phyloP scores from a whole-genome alignment of 1,140 invertebrate genomes.

The Drosophila insularis region DNA sequence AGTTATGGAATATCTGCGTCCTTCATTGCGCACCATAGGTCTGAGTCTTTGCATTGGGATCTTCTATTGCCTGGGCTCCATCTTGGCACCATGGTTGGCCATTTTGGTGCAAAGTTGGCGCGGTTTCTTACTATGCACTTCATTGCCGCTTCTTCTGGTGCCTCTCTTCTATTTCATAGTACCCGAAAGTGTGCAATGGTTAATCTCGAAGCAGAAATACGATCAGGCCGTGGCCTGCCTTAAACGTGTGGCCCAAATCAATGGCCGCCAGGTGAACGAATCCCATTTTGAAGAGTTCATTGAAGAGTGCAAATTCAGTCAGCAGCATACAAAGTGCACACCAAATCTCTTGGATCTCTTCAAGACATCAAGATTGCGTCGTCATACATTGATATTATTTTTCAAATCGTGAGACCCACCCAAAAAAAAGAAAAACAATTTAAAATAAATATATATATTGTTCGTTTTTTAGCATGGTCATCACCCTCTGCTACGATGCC shows the following conservation, averaged over 20 bases:
- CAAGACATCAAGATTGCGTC: slow-evolving; percentile 83
- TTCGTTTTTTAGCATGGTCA: slow-evolving; percentile 83
- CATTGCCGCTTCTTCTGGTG: slow-evolving; percentile 83
- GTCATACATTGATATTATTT: slow-evolving; percentile 84
- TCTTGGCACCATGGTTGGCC: slow-evolving; percentile 84
- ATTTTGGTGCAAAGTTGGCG: slow-evolving; percentile 84
- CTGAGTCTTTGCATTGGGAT: slow-evolving; percentile 85
- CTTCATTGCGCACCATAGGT: slow-evolving; percentile 84
- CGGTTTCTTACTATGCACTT: slow-evolving; percentile 83
- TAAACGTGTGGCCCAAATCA: slow-evolving; percentile 84
- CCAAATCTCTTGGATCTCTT: slow-evolving; percentile 68
- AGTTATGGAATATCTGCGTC: slow-evolving; percentile 85
- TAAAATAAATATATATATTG: not conserved
- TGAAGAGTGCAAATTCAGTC: slow-evolving; percentile 65
- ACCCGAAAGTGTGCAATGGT: slow-evolving; percentile 86
- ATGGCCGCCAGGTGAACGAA: slow-evolving; percentile 83
- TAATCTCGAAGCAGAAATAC: slow-evolving; percentile 84
- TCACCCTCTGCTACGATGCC: slow-evolving; percentile 86
- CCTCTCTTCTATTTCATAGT: slow-evolving; percentile 83
- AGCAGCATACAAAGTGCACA: slow-evolving; percentile 43
- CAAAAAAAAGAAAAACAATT: not conserved
- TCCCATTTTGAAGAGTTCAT: slow-evolving; percentile 81
- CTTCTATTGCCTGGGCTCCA: slow-evolving; percentile 85
- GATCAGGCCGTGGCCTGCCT: slow-evolving; percentile 84
- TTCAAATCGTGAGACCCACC: slow-evolving; percentile 84